Conservation (phyloP, 2,113 vertebrate species). For the Andinoacara biseriatus region DNA sequence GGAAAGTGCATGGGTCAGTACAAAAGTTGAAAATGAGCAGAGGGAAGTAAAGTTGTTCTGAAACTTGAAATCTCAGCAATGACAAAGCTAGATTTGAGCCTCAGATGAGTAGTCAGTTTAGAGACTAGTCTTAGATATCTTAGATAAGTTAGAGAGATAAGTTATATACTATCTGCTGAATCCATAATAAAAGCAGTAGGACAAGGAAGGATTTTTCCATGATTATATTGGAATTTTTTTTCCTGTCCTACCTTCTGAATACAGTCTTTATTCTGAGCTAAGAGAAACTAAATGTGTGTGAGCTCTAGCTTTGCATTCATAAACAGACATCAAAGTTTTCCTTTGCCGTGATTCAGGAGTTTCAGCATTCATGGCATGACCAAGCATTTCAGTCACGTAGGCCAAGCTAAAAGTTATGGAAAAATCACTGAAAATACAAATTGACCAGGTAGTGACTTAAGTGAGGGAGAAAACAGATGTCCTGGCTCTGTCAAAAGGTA, state of each 20-base stretch:
- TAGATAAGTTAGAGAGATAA: neutral
- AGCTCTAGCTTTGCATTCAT: neutral
- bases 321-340: neutral
- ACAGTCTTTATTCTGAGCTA: no score
- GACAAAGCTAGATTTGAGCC: neutral
- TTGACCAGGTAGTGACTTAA: neutral
- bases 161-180: neutral
- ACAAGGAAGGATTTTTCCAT: neutral
- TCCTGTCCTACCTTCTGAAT: neutral
- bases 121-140: neutral
- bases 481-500: neutral
- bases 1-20: constrained; percentile 48
- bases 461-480: neutral
- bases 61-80: constrained; percentile 18
- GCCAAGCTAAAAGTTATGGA: neutral
- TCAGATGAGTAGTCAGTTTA: neutral
- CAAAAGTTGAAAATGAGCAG: constrained; percentile 25
- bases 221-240: neutral
- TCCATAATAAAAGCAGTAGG: neutral
- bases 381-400: neutral
- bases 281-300: neutral
- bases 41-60: constrained; percentile 29
- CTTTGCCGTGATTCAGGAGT: neutral
- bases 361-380: neutral
- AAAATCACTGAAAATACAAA: neutral